Percentiles rank a stretch among this genome's conserved stretches.
Conservation (phyloP, 2,113 vertebrate genomes). For the Mesocricetus auratus region DNA sequence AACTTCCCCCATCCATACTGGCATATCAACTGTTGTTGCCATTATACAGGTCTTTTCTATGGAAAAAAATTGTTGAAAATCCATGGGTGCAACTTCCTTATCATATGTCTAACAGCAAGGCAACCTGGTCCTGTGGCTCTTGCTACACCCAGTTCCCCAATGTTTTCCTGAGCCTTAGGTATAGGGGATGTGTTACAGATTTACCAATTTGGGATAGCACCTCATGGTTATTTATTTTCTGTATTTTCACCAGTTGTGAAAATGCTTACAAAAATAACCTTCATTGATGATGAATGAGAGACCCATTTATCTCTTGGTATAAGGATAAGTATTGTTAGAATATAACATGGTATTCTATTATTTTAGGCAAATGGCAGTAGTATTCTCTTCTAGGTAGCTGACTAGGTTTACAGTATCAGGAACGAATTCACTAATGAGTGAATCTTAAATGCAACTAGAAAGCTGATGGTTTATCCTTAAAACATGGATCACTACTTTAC, state of each 20-base stretch:
- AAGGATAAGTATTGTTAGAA: neutral
- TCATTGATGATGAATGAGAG: neutral
- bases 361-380: neutral
- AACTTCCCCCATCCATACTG: neutral
- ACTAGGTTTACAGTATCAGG: neutral
- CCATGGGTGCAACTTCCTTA: neutral
- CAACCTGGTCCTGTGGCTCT: neutral
- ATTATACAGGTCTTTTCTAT: neutral
- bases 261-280: neutral
- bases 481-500: neutral
- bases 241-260: neutral
- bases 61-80: neutral
- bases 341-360: neutral
- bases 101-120: neutral
- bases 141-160: neutral
- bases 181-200: neutral
- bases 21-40: neutral
- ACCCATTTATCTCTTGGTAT: neutral
- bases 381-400: neutral
- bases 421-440: neutral
- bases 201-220: neutral
- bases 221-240: neutral
- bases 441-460: neutral
- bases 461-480: neutral
- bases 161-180: neutral